Base-by-base conservation (phyloP, 2,113 vertebrate genomes). In the rabbit (Oryctolagus cuniculus) region DNA sequence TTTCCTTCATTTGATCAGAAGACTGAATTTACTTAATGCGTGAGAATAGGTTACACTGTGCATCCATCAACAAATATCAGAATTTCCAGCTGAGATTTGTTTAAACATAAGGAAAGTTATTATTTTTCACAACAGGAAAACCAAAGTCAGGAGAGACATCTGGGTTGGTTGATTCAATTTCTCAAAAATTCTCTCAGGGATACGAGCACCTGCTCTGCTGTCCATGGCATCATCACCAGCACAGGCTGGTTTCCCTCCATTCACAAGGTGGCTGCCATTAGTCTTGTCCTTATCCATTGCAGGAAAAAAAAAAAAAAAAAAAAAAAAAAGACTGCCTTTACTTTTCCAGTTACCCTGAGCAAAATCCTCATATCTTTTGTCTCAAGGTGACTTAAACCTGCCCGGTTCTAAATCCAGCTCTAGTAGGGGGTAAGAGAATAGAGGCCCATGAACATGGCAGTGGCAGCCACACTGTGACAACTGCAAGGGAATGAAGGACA, bases 1-100 rank as follows among this genome's bases (percentile, higher is more conserved):
- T 91, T 5, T 58, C 2, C 11, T 83, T 78, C 21, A 38, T 80
- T 94, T 84, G 22, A 80, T 96, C 15, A 36, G 53, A 69, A 83
- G 36, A 83, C 0, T 8, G 1, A 90, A 67, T 49, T 25, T 25
- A 21, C 44, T 79, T 95, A 73, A 66, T 74, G 25, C 67, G 81
- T 87, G 22, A 78, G 19, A 92, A 67, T 70, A 89, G 64, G 51
- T 87, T 90, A 49, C 16, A 81, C 70, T 93, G 69, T 87, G 31
- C 10, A 58, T 74, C 67, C 36, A 31, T 77, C 81, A 92, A 63
- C 66, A 67, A 95, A 75, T 34, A 90, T 27, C n/a, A 73, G 19
- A 77, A 67, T 94, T 94, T 90, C 34, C 36, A 81, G 19, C 36
- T 61, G 25, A 81, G 80, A 51, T 10, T 77, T 25, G 49, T 34